A percentile compares a stretch with the other conserved stretches of the same genome.
These are phyloP conservation scores for Barbus barbus DNA, from an alignment of 2,113 vertebrate species.

Conservation along the genomic window DNA sequence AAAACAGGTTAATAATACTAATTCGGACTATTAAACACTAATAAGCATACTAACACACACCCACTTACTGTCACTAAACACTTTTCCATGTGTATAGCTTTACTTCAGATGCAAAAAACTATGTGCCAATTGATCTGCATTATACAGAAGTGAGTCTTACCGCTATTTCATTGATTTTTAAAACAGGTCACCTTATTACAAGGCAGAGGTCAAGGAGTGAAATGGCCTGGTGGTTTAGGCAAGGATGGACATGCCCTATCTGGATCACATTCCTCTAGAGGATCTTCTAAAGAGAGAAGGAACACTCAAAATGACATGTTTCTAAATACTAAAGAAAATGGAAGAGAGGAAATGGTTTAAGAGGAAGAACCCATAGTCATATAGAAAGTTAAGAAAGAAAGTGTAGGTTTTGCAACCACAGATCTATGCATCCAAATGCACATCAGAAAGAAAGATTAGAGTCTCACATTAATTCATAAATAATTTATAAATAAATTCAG, in stretches of 20 bases:
- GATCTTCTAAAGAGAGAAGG: constrained; percentile 11
- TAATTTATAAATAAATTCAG: constrained; percentile 75
- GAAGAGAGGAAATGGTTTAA: background rate
- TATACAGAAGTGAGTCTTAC: background rate
- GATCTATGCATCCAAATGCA: background rate
- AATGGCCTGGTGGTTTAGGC: background rate
- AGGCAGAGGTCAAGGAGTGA: background rate
- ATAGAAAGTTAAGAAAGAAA: background rate
- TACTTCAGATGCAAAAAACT: background rate
- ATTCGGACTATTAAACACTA: background rate
- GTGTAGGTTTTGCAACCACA: background rate
- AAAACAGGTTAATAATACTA: background rate
- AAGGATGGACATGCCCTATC: background rate
- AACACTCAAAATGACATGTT: background rate
- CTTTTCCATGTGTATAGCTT: background rate
- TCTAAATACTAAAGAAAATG: background rate
- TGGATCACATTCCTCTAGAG: background rate
- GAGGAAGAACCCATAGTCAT: background rate
- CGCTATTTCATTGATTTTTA: background rate
- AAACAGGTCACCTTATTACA: constrained; percentile 4
- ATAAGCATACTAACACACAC: background rate
- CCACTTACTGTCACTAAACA: background rate
- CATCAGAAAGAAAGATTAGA: background rate
- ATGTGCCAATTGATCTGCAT: background rate
- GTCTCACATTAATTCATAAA: constrained; percentile 63